These are phyloP conservation scores for Cygnus olor DNA, from an alignment of 2,797 vertebrate species.

Conservation along the genomic window DNA sequence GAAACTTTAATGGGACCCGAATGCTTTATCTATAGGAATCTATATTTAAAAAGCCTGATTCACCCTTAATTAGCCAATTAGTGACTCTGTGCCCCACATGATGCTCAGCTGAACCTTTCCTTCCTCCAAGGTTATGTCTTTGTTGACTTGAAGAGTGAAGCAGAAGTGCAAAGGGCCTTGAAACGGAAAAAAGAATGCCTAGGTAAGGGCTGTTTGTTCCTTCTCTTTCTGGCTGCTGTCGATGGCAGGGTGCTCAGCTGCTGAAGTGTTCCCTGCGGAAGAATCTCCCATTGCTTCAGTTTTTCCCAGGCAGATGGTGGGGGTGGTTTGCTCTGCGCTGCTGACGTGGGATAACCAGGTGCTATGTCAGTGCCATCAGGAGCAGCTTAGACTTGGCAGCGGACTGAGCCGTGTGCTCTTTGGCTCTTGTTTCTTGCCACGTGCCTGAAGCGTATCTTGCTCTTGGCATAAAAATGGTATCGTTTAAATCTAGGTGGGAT, in stretches of 20 bases:
- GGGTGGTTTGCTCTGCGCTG: neutral
- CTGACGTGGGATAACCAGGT: fast-evolving
- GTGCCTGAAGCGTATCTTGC: neutral
- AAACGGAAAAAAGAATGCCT: conserved; percentile 92
- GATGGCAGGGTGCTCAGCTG: conserved; percentile 35
- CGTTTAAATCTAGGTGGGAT: neutral
- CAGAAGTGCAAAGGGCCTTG: conserved; percentile 89
- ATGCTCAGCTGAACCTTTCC: neutral
- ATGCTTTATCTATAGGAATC: conserved; percentile 47
- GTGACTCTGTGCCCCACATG: neutral
- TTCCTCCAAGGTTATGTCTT: conserved; percentile 89
- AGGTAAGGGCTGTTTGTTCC: conserved; percentile 80
- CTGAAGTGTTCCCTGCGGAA: conserved; percentile 10
- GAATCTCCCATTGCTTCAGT: neutral
- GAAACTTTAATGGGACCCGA: neutral
- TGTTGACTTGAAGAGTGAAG: conserved; percentile 89
- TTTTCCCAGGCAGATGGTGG: neutral
- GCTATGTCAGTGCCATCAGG: neutral
- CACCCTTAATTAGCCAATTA: conserved; percentile 50
- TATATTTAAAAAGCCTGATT: neutral
- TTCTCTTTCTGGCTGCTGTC: neutral
- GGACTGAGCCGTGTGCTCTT: neutral
- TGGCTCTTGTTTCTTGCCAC: fast-evolving
- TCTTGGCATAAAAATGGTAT: fast-evolving
- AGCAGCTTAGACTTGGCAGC: neutral